phyloP scores from a whole-genome alignment of 1,140 invertebrate genomes.

The Amphibalanus amphitrite region DNA sequence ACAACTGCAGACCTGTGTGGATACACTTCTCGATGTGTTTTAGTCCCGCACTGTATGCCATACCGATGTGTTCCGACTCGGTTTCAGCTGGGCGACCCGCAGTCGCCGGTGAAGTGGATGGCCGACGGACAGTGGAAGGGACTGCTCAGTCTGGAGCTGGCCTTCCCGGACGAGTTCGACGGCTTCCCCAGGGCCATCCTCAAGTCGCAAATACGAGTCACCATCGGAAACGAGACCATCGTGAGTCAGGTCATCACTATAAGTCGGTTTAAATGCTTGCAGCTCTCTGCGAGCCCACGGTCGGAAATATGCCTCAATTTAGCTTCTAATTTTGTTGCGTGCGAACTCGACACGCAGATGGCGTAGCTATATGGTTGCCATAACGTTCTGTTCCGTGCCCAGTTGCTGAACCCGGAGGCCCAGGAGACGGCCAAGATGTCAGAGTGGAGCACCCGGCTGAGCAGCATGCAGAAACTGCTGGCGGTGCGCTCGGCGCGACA shows the following conservation, averaged over 20 bases:
- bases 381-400: neutral
- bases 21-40: too few relatives aligned
- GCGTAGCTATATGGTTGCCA: neutral
- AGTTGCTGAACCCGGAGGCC: neutral
- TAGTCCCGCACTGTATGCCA: too few relatives aligned
- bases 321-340: too few relatives aligned
- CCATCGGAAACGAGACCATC: neutral
- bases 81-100: slow-evolving; percentile 22
- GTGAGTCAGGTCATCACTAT: neutral
- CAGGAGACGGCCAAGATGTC: neutral
- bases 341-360: too few relatives aligned
- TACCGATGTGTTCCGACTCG: too few relatives aligned
- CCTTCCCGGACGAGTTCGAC: neutral
- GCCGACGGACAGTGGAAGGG: slow-evolving; percentile 69
- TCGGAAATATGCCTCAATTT: too few relatives aligned
- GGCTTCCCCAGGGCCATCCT: neutral
- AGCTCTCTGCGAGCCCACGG: too few relatives aligned
- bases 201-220: slow-evolving; percentile 23
- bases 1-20: too few relatives aligned
- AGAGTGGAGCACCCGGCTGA: neutral
- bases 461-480: neutral
- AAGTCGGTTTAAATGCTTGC: too few relatives aligned
- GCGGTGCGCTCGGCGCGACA: slow-evolving; percentile 28
- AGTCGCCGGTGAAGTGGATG: slow-evolving; percentile 59
- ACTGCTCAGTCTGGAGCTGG: slow-evolving; percentile 38